Evolutionary conservation across 2,888 invertebrate species (phyloP), one percentile per base, ranked within the genome.

Genomic region (Scaptomyza cyrtandrae): DNA sequence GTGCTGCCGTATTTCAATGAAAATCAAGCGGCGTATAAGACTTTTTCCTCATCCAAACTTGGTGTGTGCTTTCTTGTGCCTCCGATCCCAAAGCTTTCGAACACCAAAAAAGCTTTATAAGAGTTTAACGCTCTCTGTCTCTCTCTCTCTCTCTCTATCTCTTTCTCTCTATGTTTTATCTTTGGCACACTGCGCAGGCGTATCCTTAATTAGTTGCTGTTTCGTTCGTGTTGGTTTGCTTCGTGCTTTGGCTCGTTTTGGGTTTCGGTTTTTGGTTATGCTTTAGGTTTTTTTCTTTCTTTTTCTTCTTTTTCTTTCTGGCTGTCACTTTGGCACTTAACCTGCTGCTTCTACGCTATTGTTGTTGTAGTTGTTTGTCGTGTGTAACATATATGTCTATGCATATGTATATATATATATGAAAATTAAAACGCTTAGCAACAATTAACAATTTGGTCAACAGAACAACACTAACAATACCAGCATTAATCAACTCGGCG

Each of bases 1-100:
- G 89, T 90, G 91, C 90, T 83, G 82, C 82, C 85, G 89, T 92
- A 91, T 92, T 92, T 92, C 81, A 92, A 92, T 89, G 90, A 88
- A 88, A 91, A 86, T 74, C 50, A 31, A 68, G 75, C 55, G 45
- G 48, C 50, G 80, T 80, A 80, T 70, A 77, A 57, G 86, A 80
- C 80, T 83, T 73, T 55, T 41, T 41, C 14, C 41, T 16, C 43
- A 19, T 43, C 48, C 41, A 9, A 50, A 11, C 29, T 13, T 13
- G 33, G 61, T 44, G 63, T 43, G 71, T 52, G 80, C 74, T 72
- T 72, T 66, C 6, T 6, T 49, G 35, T 39, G 39, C 46, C 39
- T 48, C 10, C 41, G 69, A 71, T 65, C 64, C 70, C 39, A 78
- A 67, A 88, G 86, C 83, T 87, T 41, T 16, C 41, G 41, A 16